Conservation (phyloP, 2,113 vertebrate species). For the Nipponia nippon region DNA sequence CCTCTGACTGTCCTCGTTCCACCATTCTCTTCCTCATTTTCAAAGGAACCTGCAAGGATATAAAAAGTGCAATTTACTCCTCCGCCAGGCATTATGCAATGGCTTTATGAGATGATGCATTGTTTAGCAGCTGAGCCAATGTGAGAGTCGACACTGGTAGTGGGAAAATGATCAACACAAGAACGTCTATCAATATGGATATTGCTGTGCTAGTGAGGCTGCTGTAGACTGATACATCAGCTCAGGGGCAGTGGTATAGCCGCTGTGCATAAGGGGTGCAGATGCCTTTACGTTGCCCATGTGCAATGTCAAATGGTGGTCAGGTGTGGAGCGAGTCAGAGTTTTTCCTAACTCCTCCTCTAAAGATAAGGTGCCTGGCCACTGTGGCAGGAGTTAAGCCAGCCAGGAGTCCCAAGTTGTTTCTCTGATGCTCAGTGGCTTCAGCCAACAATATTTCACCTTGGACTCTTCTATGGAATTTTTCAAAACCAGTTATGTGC, state of each 20-base stretch:
- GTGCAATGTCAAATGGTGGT: background rate
- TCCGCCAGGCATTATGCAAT: background rate
- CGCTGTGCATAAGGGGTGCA: background rate
- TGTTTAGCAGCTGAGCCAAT: background rate
- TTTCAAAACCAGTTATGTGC: background rate
- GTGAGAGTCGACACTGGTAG: too few species aligned
- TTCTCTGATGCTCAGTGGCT: background rate
- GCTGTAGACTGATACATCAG: background rate
- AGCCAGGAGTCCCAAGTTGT: fast-evolving
- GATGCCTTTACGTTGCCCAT: fast-evolving
- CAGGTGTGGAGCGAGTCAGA: background rate
- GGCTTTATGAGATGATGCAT: background rate
- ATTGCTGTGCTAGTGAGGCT: background rate
- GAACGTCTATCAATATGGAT: too few species aligned
- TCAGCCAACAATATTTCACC: background rate
- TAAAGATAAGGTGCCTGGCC: too few species aligned
- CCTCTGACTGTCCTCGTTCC: background rate
- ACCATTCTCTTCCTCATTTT: background rate
- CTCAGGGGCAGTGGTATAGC: background rate
- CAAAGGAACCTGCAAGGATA: background rate
- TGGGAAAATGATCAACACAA: too few species aligned
- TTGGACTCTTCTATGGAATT: background rate
- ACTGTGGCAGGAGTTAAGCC: too few species aligned
- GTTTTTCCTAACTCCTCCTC: background rate
- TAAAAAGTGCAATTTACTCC: too few species aligned